A percentile compares a stretch with the other conserved stretches of the same genome.
These are phyloP conservation scores for Australoheros facetus DNA, from an alignment of 2,797 vertebrate species.

Conservation along the genomic window DNA sequence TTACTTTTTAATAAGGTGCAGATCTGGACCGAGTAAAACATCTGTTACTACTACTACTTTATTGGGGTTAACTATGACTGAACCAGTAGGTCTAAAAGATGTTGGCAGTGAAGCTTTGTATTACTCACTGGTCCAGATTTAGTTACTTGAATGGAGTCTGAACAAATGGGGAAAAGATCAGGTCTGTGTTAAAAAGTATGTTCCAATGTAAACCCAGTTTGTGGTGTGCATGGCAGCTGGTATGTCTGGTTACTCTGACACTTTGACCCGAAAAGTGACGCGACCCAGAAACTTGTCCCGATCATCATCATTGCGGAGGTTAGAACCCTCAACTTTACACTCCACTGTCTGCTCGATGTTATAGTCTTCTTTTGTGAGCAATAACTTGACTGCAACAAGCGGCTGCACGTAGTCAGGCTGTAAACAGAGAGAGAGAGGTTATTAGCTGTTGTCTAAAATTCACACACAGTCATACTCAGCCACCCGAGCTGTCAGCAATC, in stretches of 20 bases:
- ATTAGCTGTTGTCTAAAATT: not conserved
- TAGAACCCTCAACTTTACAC: conserved; percentile 87
- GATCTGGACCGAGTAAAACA: not conserved
- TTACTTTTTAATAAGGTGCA: not conserved
- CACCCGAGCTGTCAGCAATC: no score
- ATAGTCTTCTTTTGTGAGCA: conserved; percentile 73
- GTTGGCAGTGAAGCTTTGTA: not conserved
- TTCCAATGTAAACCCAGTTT: conserved; percentile 6
- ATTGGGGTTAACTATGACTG: not conserved
- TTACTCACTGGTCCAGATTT: not conserved
- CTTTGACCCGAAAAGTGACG: conserved; percentile 86
- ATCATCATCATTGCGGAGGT: conserved; percentile 86
- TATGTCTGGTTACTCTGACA: conserved; percentile 77
- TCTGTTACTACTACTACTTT: not conserved
- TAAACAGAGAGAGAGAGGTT: conserved; percentile 55
- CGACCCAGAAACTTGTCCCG: conserved; percentile 94
- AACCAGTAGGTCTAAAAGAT: not conserved
- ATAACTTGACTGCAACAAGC: conserved; percentile 89
- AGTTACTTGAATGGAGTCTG: not conserved
- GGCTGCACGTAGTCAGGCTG: conserved; percentile 88
- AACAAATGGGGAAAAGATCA: conserved; percentile 38
- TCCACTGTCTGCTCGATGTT: conserved; percentile 83
- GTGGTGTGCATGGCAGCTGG: not conserved
- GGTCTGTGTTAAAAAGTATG: conserved; percentile 24
- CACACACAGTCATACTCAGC: no score